These are phyloP conservation scores for Liopterus haemorrhoidalis DNA, from an alignment of 2,888 invertebrate species.

Conservation along the genomic window DNA sequence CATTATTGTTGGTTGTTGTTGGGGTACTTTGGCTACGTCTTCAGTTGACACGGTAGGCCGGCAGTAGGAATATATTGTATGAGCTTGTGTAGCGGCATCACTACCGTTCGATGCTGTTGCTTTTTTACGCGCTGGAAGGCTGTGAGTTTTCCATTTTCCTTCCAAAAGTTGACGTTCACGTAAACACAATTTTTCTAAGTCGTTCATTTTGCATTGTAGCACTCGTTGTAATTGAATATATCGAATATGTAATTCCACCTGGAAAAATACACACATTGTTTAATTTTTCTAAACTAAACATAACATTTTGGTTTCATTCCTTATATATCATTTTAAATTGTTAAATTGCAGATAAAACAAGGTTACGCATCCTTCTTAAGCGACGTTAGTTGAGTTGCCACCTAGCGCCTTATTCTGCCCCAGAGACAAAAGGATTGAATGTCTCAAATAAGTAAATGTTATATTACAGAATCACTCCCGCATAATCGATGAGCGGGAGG, in stretches of 20 bases:
- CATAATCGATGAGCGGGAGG: no score
- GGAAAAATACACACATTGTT: conserved; percentile 25
- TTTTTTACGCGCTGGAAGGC: conserved; percentile 78
- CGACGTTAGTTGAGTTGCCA: no score
- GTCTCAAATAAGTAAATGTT: no score
- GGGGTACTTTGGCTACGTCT: conserved; percentile 55
- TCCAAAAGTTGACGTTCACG: conserved; percentile 77
- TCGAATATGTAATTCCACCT: conserved; percentile 86
- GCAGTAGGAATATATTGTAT: conserved; percentile 55
- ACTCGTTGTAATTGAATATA: conserved; percentile 83
- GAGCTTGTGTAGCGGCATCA: conserved; percentile 44
- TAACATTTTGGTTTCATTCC: no score
- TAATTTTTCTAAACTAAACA: neutral
- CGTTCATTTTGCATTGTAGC: conserved; percentile 76
- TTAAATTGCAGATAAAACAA: no score
- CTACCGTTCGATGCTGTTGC: conserved; percentile 54
- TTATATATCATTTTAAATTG: no score
- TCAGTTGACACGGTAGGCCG: conserved; percentile 78
- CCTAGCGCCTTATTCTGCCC: no score
- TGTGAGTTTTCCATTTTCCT: conserved; percentile 86
- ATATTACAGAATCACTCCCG: no score
- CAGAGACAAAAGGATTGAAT: no score
- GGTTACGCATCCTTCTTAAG: no score
- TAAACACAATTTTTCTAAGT: conserved; percentile 73
- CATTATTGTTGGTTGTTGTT: conserved; percentile 40